Percentiles rank a stretch among this genome's conserved stretches.
These are phyloP conservation scores for Mylabris phalerata DNA, from an alignment of 1,140 invertebrate genomes.

Conservation along the genomic window DNA sequence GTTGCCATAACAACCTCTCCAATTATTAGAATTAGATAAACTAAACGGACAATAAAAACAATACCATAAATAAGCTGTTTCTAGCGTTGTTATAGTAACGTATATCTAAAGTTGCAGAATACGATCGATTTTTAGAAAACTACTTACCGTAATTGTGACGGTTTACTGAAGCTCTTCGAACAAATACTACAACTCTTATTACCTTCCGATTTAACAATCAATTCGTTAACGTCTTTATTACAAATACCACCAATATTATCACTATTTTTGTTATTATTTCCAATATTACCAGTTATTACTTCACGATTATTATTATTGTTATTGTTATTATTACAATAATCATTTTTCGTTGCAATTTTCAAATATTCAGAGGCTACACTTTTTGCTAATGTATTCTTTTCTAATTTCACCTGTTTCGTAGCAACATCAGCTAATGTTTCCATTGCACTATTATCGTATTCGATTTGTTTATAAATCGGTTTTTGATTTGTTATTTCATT, in stretches of 20 bases:
- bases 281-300: not conserved
- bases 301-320: too few species aligned
- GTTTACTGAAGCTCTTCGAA: conserved; percentile 84
- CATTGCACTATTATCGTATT: conserved; percentile 42
- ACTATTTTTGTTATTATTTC: conserved; percentile 22
- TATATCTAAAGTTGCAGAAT: too few species aligned
- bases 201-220: conserved; percentile 39
- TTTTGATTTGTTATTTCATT: not conserved
- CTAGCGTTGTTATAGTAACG: too few species aligned
- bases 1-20: not conserved
- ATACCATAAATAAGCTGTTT: too few species aligned
- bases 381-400: conserved; percentile 46
- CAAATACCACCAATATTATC: conserved; percentile 15
- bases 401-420: conserved; percentile 41
- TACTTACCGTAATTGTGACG: conserved; percentile 68
- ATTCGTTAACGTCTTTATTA: conserved; percentile 33
- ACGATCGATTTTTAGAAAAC: too few species aligned
- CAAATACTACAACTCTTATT: conserved; percentile 70
- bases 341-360: conserved; percentile 51
- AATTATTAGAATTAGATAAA: too few species aligned
- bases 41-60: too few species aligned
- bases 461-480: conserved; percentile 4
- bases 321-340: conserved; percentile 10
- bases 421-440: conserved; percentile 43
- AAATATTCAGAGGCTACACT: conserved; percentile 55